Base-by-base conservation (phyloP, 2,797 vertebrate genomes). In the Erethizon dorsatum region DNA sequence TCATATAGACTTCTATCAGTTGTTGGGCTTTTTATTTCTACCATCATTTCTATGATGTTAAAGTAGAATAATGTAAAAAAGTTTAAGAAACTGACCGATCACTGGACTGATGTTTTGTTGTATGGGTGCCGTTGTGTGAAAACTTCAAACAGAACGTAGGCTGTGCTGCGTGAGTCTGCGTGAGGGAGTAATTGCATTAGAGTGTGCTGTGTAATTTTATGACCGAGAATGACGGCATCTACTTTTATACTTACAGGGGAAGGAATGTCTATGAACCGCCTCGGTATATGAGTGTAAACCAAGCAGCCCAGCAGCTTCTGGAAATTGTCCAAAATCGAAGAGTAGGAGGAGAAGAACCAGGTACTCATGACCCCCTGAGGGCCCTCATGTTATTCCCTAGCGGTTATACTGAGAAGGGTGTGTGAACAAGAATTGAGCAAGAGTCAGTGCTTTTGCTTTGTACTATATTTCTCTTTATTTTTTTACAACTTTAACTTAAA, bases 221-320 rank as follows among this genome's bases (percentile, higher is more conserved):
- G 18, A 56, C 54, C 8, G 41, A 67, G 63, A 37, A 82, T 50
- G 83, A 52, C 82, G 86, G 90, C 73, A 52, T 54, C 96, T 65
- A 5, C 24, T 93, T 96, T 95, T 96, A 28, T 96, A 45, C 57
- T 86, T 75, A 47, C 89, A 99, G 99, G 97, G 99, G 99, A 94
- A 99, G 97, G 87, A 99, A 99, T 98, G 98, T 99, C 98, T 99
- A 99, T 31, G 99, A 99, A 88, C 99, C 99, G 0, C 99, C 99
- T 20, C 99, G 99, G 90, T 99, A 99, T 95, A 99, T 99, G 99
- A 99, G 98, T 0, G 99, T 99, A 82, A 98, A 98, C 82, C 99
- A 99, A 98, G 99, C 99, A 22, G 99, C 99, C 4, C 98, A 99
- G 92, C 99, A 99, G 96, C 99, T 99, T 95, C 98, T 99, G 61